Base-by-base conservation (phyloP, 2,113 vertebrate genomes). In the Peucedramus taeniatus region DNA sequence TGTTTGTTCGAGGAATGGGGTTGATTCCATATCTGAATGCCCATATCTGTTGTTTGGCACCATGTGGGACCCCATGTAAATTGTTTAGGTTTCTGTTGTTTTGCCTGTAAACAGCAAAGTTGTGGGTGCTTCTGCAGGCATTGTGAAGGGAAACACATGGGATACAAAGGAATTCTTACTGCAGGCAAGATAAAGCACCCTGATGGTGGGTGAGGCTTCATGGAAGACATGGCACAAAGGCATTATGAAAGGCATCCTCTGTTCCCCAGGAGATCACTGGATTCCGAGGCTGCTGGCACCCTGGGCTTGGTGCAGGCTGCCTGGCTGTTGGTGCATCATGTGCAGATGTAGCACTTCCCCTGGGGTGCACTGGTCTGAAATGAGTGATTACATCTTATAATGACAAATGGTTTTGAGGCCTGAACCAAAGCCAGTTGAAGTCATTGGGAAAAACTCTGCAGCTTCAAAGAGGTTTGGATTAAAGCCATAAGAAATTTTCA, bases 51-150 rank as follows among this genome's bases (percentile, higher is more conserved):
- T 27, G 9, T 14, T 53, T 9, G 21, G 19, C 24, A 31, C 31
- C 0, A 0, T n/a, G 22, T 44, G 15, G 33, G 19, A 74, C 3
- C 15, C 37, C 1, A 0, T 9, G 26, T 26, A 61, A 77, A 4
- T 77, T 60, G 39, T 53, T 77, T 37, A 40, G 13, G 9, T 47
- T 87, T 66, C 23, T 53, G 17, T 22, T 63, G 12, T 35, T 87
- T 63, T 7, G 74, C 8, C 26, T n/a, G 17, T 44, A 60, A 90
- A 71, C 19, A 30, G 13, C 16, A 78, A 33, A 45, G 42, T 5
- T 64, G 3, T 11, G 8, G 6, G 12, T 76, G 9, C 13, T 83
- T 74, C 27, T 28, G 10, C 12, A 23, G 40, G 1, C n/a, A 5
- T 28, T 19, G 4, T 57, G 39, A 57, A 33, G 33, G 23, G 7